Evolutionary conservation across 2,113 vertebrate genomes (phyloP), one percentile per base, ranked within the genome.

Genomic region (Dolichallabes microphthalmus): DNA sequence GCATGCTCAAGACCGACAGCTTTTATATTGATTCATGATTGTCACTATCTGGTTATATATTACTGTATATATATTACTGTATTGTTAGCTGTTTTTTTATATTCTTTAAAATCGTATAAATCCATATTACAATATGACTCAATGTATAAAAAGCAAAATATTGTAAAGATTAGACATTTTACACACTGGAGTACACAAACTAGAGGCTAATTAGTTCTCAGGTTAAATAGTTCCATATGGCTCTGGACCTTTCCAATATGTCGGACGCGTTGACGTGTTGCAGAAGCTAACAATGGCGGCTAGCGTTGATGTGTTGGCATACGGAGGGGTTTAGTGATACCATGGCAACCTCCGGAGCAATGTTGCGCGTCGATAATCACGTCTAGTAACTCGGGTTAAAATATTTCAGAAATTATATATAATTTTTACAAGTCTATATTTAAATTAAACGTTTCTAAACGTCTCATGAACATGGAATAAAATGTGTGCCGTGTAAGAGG

Each of bases 211-310:
- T 45, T 0, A 7, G 32, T 32, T 68, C 27, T 17, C 64, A 32
- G 15, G 64, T 0, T 20, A 71, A 20, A 4, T 71, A 12, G 30
- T 68, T 68, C 17, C 14, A 32, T 8, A 22, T 73, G 19, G 9
- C 35, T 22, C 3, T 12, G 4, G 39, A 76, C 76, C 76, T 78
- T 58, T 35, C 76, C 55, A 78, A 58, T 58, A 78, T 78, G 76
- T 27, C 76, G 53, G 74, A 11, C 74, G 15, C 2, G 9, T 6
- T 57, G 30, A 30, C 25, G 74, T 76, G 27, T 25, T 73, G 39
- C 9, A 73, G 19, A 4, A n/a, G 39, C 10, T 15, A 52, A 74
- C 11, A 7, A 27, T 14, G 39, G 20, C 10, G 20, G 45, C 20
- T n/a, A 12, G 1, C 3, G 17, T 17, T 2, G 27, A 19, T 19